Evolutionary conservation across 2,797 vertebrate species (phyloP).

Genomic region (Dromococcyx pavoninus): DNA sequence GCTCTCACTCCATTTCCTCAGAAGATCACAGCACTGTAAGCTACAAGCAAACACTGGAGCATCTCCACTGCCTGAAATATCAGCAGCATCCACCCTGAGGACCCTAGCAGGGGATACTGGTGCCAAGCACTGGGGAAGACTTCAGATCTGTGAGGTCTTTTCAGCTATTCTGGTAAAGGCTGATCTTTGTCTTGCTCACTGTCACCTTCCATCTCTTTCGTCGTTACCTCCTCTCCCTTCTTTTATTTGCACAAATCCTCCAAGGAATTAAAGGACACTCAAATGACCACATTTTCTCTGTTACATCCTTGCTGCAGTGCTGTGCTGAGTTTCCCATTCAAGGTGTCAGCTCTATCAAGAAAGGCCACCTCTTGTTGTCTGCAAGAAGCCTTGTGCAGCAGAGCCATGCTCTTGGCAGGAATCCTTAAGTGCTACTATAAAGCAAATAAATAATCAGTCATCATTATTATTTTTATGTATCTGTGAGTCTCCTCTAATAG

Average conservation of each 20-base stretch:
- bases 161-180: neutral
- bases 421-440: neutral
- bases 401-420: neutral
- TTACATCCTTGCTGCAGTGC: neutral
- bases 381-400: neutral
- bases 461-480: neutral
- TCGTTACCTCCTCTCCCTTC: neutral
- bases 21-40: neutral
- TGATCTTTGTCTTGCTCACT: neutral
- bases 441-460: neutral
- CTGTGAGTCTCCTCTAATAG: neutral
- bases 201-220: neutral
- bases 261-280: neutral
- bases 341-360: neutral
- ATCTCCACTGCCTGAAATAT: neutral
- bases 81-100: neutral
- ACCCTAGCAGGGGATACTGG: neutral
- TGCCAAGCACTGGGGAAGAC: neutral
- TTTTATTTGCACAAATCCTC: neutral
- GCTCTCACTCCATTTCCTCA: neutral
- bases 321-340: neutral
- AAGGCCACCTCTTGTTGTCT: neutral
- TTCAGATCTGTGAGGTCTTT: neutral
- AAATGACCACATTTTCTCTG: neutral
- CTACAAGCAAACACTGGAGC: neutral